Percentiles rank a stretch among this genome's conserved stretches.
Conservation (phyloP, 2,888 invertebrate genomes). For the Luperina nickerlii region DNA sequence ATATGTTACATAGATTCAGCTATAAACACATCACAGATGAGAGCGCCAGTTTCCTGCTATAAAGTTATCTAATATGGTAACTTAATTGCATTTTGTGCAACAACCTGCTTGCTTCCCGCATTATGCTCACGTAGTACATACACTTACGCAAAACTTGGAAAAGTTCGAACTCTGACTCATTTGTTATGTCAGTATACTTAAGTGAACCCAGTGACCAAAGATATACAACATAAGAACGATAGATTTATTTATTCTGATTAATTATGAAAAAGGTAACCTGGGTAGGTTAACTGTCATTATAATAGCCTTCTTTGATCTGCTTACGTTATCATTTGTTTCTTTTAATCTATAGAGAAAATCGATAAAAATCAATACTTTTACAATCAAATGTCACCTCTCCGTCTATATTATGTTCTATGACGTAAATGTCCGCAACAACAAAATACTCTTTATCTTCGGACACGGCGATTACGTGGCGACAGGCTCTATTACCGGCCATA, state of each 20-base stretch:
- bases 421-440: constrained; percentile 55
- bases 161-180: constrained; percentile 21
- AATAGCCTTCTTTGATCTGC: not conserved
- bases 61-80: constrained; percentile 40
- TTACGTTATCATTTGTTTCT: not conserved
- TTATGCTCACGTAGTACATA: constrained; percentile 11
- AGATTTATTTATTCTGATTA: not conserved
- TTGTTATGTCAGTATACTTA: constrained; percentile 2
- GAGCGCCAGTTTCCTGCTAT: constrained; percentile 47
- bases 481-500: constrained; percentile 70
- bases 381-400: constrained; percentile 36
- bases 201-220: not conserved
- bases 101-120: constrained; percentile 10
- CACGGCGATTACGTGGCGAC: constrained; percentile 80
- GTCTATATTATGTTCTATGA: constrained; percentile 36
- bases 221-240: not conserved
- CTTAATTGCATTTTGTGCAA: constrained; percentile 32
- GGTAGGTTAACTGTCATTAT: not conserved
- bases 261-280: not conserved
- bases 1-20: constrained; percentile 57
- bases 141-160: not conserved
- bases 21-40: constrained; percentile 26
- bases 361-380: not conserved
- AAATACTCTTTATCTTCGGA: constrained; percentile 70
- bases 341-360: not conserved